Percentiles rank a stretch among this genome's conserved stretches.
phyloP scores from a whole-genome alignment of 2,888 invertebrate genomes.

The Dasysyrphus tricinctus region DNA sequence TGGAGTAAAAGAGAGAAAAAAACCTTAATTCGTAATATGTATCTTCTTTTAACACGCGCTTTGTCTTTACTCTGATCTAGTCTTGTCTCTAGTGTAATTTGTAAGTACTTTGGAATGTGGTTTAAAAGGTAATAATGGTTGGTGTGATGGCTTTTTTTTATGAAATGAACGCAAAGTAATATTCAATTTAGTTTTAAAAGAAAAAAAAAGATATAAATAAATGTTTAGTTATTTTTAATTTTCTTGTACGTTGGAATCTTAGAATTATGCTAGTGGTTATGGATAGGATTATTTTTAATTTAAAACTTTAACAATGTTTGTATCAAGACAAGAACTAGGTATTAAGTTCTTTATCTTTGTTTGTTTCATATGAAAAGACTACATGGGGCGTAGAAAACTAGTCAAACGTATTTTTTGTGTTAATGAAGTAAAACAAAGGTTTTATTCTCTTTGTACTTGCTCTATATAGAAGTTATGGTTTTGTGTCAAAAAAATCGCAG shows the following conservation, averaged over 20 bases:
- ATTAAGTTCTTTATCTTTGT: too few species aligned
- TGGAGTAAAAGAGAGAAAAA: slow-evolving; percentile 19
- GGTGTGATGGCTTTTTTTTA: not conserved
- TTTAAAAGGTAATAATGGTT: slow-evolving; percentile 3
- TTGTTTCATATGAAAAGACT: too few species aligned
- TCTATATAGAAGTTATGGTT: too few species aligned
- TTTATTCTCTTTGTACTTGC: too few species aligned
- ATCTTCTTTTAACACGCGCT: slow-evolving; percentile 15
- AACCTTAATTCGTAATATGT: not conserved
- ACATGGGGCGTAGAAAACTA: too few species aligned
- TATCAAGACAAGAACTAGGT: too few species aligned
- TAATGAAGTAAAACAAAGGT: too few species aligned
- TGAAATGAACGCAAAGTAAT: not conserved
- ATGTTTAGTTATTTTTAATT: not conserved
- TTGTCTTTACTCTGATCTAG: slow-evolving; percentile 2
- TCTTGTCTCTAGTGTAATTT: not conserved
- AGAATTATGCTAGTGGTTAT: not conserved
- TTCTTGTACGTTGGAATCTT: not conserved
- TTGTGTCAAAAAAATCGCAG: too few species aligned
- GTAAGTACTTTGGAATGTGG: slow-evolving; percentile 38
- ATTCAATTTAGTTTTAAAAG: not conserved
- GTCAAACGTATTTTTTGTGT: too few species aligned
- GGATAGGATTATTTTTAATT: not conserved
- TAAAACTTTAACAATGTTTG: not conserved
- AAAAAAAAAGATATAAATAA: not conserved